These are phyloP conservation scores for Bufotes viridis DNA, from an alignment of 2,797 vertebrate genomes.

Conservation along the genomic window DNA sequence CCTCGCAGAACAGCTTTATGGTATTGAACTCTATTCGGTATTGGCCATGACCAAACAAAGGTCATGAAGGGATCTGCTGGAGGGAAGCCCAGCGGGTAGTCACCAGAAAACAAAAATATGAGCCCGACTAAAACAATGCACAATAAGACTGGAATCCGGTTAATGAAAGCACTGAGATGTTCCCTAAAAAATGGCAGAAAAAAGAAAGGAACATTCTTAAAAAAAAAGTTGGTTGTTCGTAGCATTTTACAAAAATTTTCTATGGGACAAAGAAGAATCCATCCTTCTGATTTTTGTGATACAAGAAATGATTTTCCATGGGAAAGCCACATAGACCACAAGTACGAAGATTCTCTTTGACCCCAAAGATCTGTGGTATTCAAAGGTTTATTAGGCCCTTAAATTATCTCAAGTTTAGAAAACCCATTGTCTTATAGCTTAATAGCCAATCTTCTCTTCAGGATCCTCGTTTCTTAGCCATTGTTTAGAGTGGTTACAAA, in stretches of 20 bases:
- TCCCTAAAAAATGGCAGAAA: no score
- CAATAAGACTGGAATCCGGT: background rate
- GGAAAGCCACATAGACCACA: background rate
- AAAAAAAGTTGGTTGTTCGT: background rate
- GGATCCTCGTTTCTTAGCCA: background rate
- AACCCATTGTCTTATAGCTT: no score
- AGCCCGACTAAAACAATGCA: background rate
- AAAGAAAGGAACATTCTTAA: background rate
- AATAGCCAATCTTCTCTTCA: no score
- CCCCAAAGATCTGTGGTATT: background rate
- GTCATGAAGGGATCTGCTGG: constrained; percentile 17
- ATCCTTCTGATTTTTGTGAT: no score
- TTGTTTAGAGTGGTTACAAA: no score
- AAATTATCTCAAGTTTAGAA: no score
- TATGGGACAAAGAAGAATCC: background rate
- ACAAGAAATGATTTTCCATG: no score
- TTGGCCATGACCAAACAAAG: background rate
- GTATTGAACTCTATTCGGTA: constrained; percentile 10
- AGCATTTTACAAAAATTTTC: background rate
- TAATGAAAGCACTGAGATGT: background rate
- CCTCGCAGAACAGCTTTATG: background rate
- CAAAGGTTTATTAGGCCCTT: background rate
- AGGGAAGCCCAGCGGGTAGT: background rate
- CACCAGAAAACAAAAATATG: background rate
- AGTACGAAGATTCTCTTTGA: background rate